Base-by-base conservation (phyloP, 2,888 invertebrate species). In the Horisme vitalbata region DNA sequence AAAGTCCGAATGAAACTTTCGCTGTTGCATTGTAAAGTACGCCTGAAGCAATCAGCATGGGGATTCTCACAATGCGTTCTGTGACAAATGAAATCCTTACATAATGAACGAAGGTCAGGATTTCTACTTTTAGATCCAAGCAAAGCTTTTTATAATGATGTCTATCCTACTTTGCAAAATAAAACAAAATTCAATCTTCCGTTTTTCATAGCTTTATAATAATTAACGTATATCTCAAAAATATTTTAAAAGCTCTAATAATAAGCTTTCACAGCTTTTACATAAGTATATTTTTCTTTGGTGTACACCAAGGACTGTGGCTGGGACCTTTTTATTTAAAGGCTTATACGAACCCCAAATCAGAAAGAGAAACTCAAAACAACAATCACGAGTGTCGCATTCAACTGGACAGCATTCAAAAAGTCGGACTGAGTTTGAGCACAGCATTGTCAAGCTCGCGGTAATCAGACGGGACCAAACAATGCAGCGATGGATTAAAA, bases 401-500 rank as follows among this genome's bases (percentile, higher is more conserved):
- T 21, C 37, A 49, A 44, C 43, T 31, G 36, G 39, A 41, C 37
- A 41, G 33, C 43, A 35, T 43, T 39, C 44, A 39, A 44, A 48
- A 48, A 48, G 48, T 31, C 38, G 10, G 26, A 39, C 39, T 27
- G 31, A 41, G 37, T 46, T 45, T 34, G 14, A 46, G 38, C 47
- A 37, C 41, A 13, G 44, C 44, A 47, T 38, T 59, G 53, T 46
- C 33, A 66, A 53, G 45, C 48, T 37, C 32, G 50, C 68, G 63
- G 75, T 79, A 79, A 83, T 81, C 82, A 80, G 74, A 62, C 70
- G 68, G 46, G 68, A 61, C 71, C 74, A 70, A 75, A 81, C 83
- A 80, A 82, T 79, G 71, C 63, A 63, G 66, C 81, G 77, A 67
- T 69, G 82, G 83, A 84, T 83, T 83, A 80, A 81, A 84, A 83